Evolutionary conservation across 2,797 vertebrate species (phyloP).

Genomic region (Trachops cirrhosus): DNA sequence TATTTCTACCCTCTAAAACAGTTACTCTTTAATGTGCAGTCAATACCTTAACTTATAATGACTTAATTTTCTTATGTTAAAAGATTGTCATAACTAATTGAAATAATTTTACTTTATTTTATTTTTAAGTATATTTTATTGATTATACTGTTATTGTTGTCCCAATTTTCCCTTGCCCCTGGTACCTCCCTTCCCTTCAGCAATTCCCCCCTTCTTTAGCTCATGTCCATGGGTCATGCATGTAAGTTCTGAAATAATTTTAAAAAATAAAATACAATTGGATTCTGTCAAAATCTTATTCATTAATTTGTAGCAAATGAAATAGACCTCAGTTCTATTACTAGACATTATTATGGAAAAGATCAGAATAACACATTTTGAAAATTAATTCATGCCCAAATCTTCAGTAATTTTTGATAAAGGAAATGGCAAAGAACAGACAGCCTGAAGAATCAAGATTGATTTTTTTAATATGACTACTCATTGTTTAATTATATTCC

Average conservation of each 20-base stretch:
- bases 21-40: not conserved
- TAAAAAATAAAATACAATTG: not conserved
- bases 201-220: no score
- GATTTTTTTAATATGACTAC: not conserved
- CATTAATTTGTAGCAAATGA: conserved; percentile 9
- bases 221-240: no score
- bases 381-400: conserved; percentile 32
- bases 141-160: no score
- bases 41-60: not conserved
- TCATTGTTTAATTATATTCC: conserved; percentile 23
- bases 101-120: not conserved
- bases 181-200: no score
- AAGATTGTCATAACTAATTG: not conserved
- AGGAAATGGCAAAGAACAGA: not conserved
- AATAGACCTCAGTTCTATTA: not conserved
- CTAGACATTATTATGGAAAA: not conserved
- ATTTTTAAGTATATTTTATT: no score
- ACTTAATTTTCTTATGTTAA: not conserved
- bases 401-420: not conserved
- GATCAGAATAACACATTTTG: not conserved
- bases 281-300: not conserved
- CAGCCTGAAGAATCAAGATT: not conserved
- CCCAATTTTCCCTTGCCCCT: no score
- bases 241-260: not conserved
- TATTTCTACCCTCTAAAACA: not conserved